These are phyloP conservation scores for Oryctolagus cuniculus DNA, from an alignment of 2,113 vertebrate genomes.

Conservation along the genomic window DNA sequence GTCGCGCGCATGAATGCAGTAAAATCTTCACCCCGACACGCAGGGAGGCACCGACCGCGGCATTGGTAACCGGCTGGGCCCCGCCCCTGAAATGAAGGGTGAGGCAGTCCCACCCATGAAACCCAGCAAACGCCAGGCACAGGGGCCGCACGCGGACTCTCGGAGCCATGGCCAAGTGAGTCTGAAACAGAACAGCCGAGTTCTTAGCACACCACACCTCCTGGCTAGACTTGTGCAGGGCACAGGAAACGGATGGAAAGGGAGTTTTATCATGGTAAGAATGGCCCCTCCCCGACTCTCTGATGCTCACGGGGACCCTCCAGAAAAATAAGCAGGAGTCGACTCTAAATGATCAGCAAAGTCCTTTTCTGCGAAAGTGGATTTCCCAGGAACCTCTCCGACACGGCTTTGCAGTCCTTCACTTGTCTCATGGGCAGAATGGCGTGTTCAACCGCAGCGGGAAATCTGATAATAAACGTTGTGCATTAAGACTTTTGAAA, in stretches of 20 bases:
- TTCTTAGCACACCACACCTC: not conserved
- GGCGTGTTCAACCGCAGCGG: not conserved
- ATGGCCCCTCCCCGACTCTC: not conserved
- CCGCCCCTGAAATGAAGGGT: not conserved
- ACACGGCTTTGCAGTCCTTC: not conserved
- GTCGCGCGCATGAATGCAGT: not conserved
- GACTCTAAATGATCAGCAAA: not conserved
- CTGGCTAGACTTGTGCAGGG: not conserved
- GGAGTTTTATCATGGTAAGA: not conserved
- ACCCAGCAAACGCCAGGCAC: not conserved
- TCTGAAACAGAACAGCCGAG: not conserved
- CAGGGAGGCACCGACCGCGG: not conserved
- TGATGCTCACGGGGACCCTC: not conserved
- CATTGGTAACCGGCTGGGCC: not conserved
- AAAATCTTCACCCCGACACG: constrained; percentile 6
- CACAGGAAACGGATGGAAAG: not conserved
- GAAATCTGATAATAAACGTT: constrained; percentile 32
- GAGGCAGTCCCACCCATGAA: not conserved
- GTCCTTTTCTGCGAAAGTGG: not conserved
- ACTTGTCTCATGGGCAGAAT: constrained; percentile 27
- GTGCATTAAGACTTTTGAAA: not conserved
- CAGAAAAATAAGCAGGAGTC: not conserved
- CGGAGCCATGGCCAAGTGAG: not conserved
- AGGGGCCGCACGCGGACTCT: too few species aligned
- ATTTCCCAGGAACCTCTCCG: not conserved